Percentiles rank a stretch among this genome's conserved stretches.
Conservation (phyloP, 2,113 vertebrate genomes). For the Numenius arquata region DNA sequence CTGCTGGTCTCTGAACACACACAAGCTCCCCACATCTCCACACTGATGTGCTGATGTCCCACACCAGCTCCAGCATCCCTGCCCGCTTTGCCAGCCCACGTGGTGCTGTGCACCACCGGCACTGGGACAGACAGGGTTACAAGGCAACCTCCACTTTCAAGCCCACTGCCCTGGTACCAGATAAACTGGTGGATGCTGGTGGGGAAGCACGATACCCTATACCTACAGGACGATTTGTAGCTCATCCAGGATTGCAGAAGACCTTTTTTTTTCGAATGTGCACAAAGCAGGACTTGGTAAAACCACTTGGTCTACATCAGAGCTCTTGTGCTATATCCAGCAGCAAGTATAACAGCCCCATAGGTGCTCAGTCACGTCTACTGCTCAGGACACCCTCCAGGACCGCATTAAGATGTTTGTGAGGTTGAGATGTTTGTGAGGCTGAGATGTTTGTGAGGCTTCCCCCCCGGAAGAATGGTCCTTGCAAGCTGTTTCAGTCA, state of each 20-base stretch:
- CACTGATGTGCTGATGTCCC: neutral
- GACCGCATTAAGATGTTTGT: neutral
- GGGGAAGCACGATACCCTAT: neutral
- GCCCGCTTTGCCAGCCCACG: accelerated
- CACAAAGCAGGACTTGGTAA: neutral
- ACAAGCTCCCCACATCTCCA: neutral
- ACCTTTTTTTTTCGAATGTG: neutral
- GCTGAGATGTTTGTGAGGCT: neutral
- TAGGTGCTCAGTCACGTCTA: neutral
- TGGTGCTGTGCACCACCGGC: neutral
- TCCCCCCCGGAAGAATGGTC: neutral
- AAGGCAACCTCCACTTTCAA: neutral
- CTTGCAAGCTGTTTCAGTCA: neutral
- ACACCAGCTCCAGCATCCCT: neutral
- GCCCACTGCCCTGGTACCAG: neutral
- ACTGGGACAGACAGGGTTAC: neutral
- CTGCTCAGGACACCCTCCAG: neutral
- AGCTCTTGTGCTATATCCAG: neutral
- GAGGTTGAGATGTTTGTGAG: neutral
- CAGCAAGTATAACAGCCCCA: neutral
- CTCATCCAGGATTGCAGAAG: neutral
- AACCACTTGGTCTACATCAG: neutral
- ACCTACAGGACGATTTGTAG: neutral
- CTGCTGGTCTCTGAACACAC: neutral
- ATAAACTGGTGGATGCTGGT: neutral